Base-by-base conservation (phyloP, 2,888 invertebrate species). In the Zygaena filipendulae region DNA sequence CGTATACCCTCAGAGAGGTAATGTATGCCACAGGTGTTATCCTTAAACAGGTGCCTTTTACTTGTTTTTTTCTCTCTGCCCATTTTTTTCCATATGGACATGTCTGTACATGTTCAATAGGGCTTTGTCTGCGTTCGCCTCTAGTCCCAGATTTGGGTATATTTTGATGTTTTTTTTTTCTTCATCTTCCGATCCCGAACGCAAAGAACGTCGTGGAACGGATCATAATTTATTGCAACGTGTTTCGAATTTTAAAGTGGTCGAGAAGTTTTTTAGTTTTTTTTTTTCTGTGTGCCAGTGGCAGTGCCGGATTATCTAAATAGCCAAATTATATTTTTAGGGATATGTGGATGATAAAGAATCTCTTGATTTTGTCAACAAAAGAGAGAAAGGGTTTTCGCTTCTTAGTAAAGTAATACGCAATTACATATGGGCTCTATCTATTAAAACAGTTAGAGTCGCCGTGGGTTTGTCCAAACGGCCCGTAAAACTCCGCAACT, bases 21-120 rank as follows among this genome's bases (percentile, higher is more conserved):
- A n/a, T n/a, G 63, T 58, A 70, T 64, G 53, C 64, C 60, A 70
- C 72, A 71, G 69, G 71, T 74, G 72, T 56, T 57, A 50, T 48
- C 49, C 52, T 7, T 42, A 53, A 61, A 67, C 74, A 74, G 70
- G 72, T 71, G 71, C 50, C n/a, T n/a, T n/a, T n/a, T n/a, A n/a
- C n/a, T 46, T 37, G 40, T 39, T 48, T 47, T 39, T 16, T 16
- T n/a, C n/a, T n/a, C n/a, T n/a, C 16, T 16, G 7, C 16, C 40
- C 36, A 33, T 38, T 35, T 46, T 45, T 50, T 42, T 42, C 45
- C 27, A 29, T 24, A 29, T 30, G 29, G 53, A 63, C 72, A 66
- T 45, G 71, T 71, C 59, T 58, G 57, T 59, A 72, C 74, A 69
- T 59, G 72, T 64, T 63, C 64, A 64, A 62, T 66, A 63, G 55